Conservation (phyloP, 2,113 vertebrate species). For the Sorex fumeus region DNA sequence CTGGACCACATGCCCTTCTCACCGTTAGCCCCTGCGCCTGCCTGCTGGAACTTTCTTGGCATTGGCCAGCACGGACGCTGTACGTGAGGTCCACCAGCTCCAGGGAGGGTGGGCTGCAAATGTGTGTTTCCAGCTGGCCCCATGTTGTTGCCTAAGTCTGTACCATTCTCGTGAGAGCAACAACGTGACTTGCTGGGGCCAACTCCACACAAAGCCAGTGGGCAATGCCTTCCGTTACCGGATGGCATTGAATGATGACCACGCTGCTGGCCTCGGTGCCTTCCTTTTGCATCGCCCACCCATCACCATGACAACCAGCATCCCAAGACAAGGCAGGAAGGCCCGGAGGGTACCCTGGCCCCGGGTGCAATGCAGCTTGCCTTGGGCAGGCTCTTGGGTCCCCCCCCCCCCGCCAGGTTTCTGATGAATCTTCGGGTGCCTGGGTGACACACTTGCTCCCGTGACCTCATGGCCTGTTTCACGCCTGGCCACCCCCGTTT, state of each 20-base stretch:
- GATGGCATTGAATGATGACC: not conserved
- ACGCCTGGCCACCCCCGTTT: accelerated
- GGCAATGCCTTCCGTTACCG: not conserved
- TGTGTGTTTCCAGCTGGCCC: too few relatives aligned
- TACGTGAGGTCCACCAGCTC: not conserved
- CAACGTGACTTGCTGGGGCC: not conserved
- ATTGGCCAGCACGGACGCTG: not conserved
- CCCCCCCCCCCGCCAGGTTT: too few relatives aligned
- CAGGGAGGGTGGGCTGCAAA: too few relatives aligned
- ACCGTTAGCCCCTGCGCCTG: accelerated
- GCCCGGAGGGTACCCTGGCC: too few relatives aligned
- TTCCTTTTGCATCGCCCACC: not conserved
- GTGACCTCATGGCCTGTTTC: not conserved
- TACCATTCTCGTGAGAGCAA: accelerated
- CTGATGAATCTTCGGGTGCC: not conserved
- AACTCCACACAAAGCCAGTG: accelerated
- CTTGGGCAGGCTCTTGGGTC: too few relatives aligned
- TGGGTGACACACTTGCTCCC: accelerated
- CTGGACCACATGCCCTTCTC: accelerated
- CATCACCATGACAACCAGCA: not conserved
- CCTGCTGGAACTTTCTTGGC: accelerated
- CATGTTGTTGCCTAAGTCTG: too few relatives aligned
- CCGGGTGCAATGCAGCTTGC: too few relatives aligned
- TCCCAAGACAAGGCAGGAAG: not conserved
- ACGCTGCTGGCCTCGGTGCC: not conserved